Conservation (phyloP, 2,113 vertebrate genomes). For the Rhombomys opimus region DNA sequence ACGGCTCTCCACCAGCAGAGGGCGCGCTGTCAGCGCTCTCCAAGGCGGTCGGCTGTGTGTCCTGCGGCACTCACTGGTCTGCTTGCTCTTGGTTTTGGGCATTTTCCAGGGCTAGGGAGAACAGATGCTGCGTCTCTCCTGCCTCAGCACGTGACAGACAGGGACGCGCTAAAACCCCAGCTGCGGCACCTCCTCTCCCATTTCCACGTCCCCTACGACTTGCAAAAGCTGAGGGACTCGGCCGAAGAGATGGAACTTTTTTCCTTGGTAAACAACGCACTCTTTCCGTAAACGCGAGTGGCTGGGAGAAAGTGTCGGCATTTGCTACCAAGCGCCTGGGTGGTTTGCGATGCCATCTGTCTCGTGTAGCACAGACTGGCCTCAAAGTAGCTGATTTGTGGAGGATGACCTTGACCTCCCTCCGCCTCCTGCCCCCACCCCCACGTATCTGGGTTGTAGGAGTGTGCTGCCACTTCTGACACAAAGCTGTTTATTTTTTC, state of each 20-base stretch:
- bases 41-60: not conserved
- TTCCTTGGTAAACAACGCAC: slow-evolving; percentile 77
- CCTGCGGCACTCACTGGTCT: not conserved
- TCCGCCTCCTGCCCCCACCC: not conserved
- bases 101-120: slow-evolving; percentile 69
- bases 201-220: slow-evolving; percentile 81
- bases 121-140: slow-evolving; percentile 57
- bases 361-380: not conserved
- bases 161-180: slow-evolving; percentile 83
- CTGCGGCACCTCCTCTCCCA: slow-evolving; percentile 84
- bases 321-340: not conserved
- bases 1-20: not conserved
- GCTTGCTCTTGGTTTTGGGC: slow-evolving; percentile 29
- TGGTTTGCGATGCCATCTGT: not conserved
- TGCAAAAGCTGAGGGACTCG: slow-evolving; percentile 79
- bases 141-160: slow-evolving; percentile 76
- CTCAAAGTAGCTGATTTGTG: not conserved
- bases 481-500: not conserved
- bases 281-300: slow-evolving; percentile 5
- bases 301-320: not conserved
- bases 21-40: not conserved
- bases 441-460: not conserved
- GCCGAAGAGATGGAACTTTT: slow-evolving; percentile 87
- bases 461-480: not conserved
- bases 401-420: not conserved